Evolutionary conservation across 2,113 vertebrate genomes (phyloP), one percentile per base, ranked within the genome.

Genomic region (Pteruthius melanotis): DNA sequence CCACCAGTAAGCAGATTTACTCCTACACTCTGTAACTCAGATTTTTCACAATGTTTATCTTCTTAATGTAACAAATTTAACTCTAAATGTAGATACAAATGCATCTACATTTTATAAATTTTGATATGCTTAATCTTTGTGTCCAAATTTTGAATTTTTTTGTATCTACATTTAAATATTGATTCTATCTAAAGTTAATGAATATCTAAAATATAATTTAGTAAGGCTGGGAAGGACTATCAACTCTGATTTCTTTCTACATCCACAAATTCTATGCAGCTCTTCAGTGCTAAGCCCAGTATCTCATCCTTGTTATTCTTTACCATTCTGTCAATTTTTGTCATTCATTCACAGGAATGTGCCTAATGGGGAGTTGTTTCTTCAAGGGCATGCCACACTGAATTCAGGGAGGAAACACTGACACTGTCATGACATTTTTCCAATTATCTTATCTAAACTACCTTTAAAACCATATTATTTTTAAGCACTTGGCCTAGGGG

Each of bases 101-200:
- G 7, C 42, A 31, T 13, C 31, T 31, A 10, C 0, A 31, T 17
- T n/a, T 24, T 7, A n/a, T 2, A 35, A 16, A 9, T 10, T 2
- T n/a, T n/a, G 4, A 10, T 8, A 5, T 31, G 30, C 39, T 63
- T 5, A 27, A 23, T 65, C 17, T 56, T 42, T 50, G 15, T 6
- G 15, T 27, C 12, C 6, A 42, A 57, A 50, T 37, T 27, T 27
- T 50, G 19, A 14, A 9, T 0, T 23, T 3, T 6, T 6, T 8
- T 23, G 7, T 24, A 64, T 27, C 35, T 50, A 33, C 6, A 50
- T 15, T 45, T 63, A 54, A 87, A 40, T 30, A 47, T 3, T 31
- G 7, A 9, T 14, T 28, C 9, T 24, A 42, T 21, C 18, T 42
- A 11, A 59, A 44, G 17, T 37, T 56, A 4, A 64, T 9, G 0